Evolutionary conservation across 1,140 invertebrate genomes (phyloP), one percentile per base, ranked within the genome.

Genomic region (Brachionus sp.): DNA sequence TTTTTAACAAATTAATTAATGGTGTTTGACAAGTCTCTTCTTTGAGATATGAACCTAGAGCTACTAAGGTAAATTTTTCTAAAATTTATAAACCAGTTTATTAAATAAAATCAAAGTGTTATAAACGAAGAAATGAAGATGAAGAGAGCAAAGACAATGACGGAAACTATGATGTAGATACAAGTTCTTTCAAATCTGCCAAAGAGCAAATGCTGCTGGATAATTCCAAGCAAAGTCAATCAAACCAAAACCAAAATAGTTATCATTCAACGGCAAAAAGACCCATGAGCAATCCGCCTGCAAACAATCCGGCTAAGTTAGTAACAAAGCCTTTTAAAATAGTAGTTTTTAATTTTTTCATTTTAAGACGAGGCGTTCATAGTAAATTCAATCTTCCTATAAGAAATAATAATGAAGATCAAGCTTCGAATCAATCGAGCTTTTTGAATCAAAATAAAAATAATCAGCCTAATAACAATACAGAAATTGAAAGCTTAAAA

Each of bases 51-150:
- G 77, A 80, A 35, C 77, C 77, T 1, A 80, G 77, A 80, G 46
- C 29, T 42, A 62, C 50, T 0, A 80, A 80, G 42, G 77, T 80
- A 42, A 66, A 5, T 62, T 25, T 35, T 42, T 57, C 0, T 57
- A 19, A 7, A 23, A 57, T 57, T 57, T 10, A 19, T 33, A n/a
- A 39, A n/a, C 35, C 13, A 53, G 50, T 53, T 78, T 19, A 78
- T 35, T 78, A 35, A 35, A 33, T 29, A n/a, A n/a, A n/a, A 19
- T 50, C 5, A 19, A 62, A 80, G 77, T 80, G 50, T 25, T 80
- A 80, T 35, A 80, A 80, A 80, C 13, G 77, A 80, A 25, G 77
- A 35, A 80, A 80, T 29, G 77, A 80, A 80, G 77, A 80, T 62
- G 77, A 80, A 62, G 25, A 25, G 16, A 25, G 35, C 57, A 35